A percentile compares a stretch with the other conserved stretches of the same genome.
Conservation (phyloP, 2,797 vertebrate genomes). For the Nyctalus aviator region DNA sequence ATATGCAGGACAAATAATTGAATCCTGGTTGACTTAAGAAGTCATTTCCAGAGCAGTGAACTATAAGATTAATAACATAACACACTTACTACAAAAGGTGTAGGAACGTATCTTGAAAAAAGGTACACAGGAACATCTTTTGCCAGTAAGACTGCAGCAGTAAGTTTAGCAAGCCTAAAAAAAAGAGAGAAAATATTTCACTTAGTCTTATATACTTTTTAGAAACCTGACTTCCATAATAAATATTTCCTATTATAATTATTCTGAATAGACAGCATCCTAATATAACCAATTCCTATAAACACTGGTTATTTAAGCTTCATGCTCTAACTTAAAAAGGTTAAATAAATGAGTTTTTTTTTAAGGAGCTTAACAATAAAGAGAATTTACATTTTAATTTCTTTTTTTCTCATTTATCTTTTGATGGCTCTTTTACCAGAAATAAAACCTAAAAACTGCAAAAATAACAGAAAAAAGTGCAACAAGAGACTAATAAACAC, state of each 20-base stretch:
- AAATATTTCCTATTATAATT: constrained; percentile 52
- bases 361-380: constrained; percentile 52
- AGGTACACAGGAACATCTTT: constrained; percentile 93
- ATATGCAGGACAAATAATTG: constrained; percentile 25
- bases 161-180: constrained; percentile 93
- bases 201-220: constrained; percentile 24
- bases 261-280: constrained; percentile 30
- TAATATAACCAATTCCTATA: constrained; percentile 31
- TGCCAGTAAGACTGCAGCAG: constrained; percentile 94
- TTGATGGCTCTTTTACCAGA: constrained; percentile 57
- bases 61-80: background rate
- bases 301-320: constrained; percentile 57
- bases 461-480: constrained; percentile 44
- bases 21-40: constrained; percentile 53
- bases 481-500: constrained; percentile 34
- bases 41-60: constrained; percentile 29
- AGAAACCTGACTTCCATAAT: constrained; percentile 40
- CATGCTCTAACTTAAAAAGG: constrained; percentile 42
- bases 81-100: constrained; percentile 96
- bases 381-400: constrained; percentile 42
- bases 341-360: constrained; percentile 17
- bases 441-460: constrained; percentile 29
- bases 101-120: constrained; percentile 96
- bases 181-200: background rate
- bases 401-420: constrained; percentile 50